Evolutionary conservation across 2,888 invertebrate genomes (phyloP), one percentile per base, ranked within the genome.

Genomic region (Sinelater perroti): DNA sequence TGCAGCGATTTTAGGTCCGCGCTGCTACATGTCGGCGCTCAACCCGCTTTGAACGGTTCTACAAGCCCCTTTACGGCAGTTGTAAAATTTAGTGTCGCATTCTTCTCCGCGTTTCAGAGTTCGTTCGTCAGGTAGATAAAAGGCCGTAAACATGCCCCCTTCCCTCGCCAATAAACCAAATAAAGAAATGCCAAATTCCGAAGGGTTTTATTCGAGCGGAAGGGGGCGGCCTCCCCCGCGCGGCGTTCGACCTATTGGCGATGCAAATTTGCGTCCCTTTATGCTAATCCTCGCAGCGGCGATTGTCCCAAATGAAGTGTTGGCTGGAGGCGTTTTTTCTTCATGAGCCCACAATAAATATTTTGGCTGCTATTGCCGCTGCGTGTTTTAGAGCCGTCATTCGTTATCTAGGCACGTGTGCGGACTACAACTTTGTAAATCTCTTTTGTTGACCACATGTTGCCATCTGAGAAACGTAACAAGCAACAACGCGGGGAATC

Each of bases 391-490:
- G 38, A 50, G 30, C 31, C 13, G 24, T 18, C 26, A 38, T 50
- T 50, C 14, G 50, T 40, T 30, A 10, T 50, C 50, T 3, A 14
- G 20, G 50, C 50, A 50, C 50, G 50, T 50, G 40, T 40, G 36
- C 17, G 18, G 50, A 17, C 40, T 52, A 52, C 52, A 44, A 44
- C 52, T 52, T 52, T 42, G 52, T 42, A 52, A 52, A 52, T 52
- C 30, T 46, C 49, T 35, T 54, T 55, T 47, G 10, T 59, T 62
- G 61, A 62, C 61, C 61, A 59, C 56, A 54, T 44, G 45, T 59
- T 59, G 61, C 58, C 61, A 38, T 51, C 54, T 35, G 42, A 42
- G 21, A 31, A 45, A 28, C 35, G 45, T 57, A 52, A 46, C 33
- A 44, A 33, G 45, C 53, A 52, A 46, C 20, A 44, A 36, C 45